Percentiles rank a stretch among this genome's conserved stretches.
Conservation (phyloP, 2,888 invertebrate species). For the Calameuta filiformis region DNA sequence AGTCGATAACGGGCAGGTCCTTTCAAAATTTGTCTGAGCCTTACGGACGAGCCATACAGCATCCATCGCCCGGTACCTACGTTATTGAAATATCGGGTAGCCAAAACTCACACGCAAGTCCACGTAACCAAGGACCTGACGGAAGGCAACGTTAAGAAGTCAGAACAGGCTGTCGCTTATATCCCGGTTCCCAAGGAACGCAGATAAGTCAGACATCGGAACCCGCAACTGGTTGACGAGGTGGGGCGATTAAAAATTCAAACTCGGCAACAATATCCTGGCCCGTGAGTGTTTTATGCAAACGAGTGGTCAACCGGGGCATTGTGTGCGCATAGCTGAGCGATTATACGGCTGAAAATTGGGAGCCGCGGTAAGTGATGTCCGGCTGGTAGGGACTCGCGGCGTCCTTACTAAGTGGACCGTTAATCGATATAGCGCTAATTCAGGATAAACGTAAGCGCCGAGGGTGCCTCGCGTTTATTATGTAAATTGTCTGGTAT, state of each 20-base stretch:
- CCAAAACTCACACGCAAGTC: neutral
- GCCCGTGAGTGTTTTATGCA: neutral
- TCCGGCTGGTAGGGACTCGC: neutral
- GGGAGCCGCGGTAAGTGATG: neutral
- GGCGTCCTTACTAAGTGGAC: neutral
- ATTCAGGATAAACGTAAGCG: neutral
- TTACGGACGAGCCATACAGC: neutral
- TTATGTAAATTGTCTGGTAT: conserved; percentile 42
- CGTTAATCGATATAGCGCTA: conserved; percentile 4
- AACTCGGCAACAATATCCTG: neutral
- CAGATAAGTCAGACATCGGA: neutral
- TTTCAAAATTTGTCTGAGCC: neutral
- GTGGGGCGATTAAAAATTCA: neutral
- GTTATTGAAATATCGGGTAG: neutral
- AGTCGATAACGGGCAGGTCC: neutral
- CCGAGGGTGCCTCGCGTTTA: conserved; percentile 23
- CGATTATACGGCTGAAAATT: conserved; percentile 46
- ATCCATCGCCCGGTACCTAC: neutral
- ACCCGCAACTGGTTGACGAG: neutral
- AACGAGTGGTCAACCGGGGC: conserved; percentile 47
- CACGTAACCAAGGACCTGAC: neutral
- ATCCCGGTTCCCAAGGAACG: too few relatives aligned
- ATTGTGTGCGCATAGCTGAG: conserved; percentile 52
- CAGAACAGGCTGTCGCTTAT: too few relatives aligned
- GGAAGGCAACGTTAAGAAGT: neutral